Evolutionary conservation across 1,140 invertebrate species (phyloP), one percentile per base, ranked within the genome.

Genomic region (Anastrepha obliqua): DNA sequence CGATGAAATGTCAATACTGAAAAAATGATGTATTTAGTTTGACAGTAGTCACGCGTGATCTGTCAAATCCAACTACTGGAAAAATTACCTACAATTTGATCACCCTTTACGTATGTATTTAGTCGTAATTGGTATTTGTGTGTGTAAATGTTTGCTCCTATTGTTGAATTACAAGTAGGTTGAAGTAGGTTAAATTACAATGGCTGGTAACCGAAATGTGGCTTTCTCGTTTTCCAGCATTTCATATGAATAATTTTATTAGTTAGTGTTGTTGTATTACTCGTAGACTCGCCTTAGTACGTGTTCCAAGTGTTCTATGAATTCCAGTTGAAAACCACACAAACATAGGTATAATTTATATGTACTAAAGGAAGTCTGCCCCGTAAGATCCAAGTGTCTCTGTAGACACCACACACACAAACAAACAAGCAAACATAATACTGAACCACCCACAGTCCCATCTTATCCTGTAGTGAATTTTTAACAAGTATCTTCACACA

Each of bases 251-350:
- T 47, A 44, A 47, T 47, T 51, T 15, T 17, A 47, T 74, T 74
- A 74, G 70, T 74, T 55, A 55, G n/a, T 62, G 9, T 8, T 62
- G 13, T 1, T 62, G 42, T 74, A 51, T 44, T 47, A 65, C 64
- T 65, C 64, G n/a, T 65, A 74, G 44, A 74, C 42, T 74, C 44
- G 70, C 44, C 13, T 74, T 74, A 74, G 13, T 74, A 74, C 44
- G 74, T 81, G 74, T 81, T 81, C 74, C 13, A 81, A 55, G 47
- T 81, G 44, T 81, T 81, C 47, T 81, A 55, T 81, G 74, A 81
- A 81, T 5, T 67, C 64, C 29, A 55, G 6, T 8, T 11, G 11
- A 55, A 55, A 6, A 55, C 11, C 11, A 8, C 11, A 55, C 51
- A 55, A 8, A 55, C 51, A 55, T 55, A 55, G 51, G 51, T 55